Conservation (phyloP, 2,113 vertebrate genomes). For the Thamnophis sirtalis region DNA sequence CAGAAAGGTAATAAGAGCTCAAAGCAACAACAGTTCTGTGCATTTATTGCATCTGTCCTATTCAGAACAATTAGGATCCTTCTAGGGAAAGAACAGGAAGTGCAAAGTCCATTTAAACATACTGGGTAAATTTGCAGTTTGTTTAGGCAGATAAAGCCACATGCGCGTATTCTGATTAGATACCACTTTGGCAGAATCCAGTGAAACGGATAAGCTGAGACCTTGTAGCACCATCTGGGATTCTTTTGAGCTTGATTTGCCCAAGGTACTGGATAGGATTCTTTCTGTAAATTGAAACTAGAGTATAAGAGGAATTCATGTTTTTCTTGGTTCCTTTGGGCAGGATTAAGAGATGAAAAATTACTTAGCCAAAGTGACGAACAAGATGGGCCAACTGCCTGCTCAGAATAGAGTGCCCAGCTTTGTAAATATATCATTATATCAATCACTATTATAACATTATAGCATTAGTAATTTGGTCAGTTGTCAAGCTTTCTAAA, state of each 20-base stretch:
- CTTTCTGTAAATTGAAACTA: neutral
- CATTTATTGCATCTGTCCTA: neutral
- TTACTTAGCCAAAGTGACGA: neutral
- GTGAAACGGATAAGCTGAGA: neutral
- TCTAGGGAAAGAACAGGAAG: neutral
- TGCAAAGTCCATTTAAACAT: neutral
- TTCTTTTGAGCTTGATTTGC: neutral
- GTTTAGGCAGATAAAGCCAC: neutral
- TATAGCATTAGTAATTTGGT: neutral
- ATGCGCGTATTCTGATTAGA: neutral
- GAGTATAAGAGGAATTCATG: neutral
- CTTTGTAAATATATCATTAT: neutral
- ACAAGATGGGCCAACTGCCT: neutral
- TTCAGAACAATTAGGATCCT: neutral
- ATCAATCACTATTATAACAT: neutral
- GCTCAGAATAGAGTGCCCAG: neutral
- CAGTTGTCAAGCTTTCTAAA: neutral
- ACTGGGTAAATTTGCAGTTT: neutral
- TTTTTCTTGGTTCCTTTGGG: neutral
- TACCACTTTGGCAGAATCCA: neutral
- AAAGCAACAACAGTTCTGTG: neutral
- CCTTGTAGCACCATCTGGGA: neutral
- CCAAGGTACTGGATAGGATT: neutral
- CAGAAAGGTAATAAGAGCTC: neutral
- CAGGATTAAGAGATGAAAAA: neutral